Evolutionary conservation across 1,140 invertebrate genomes (phyloP), one percentile per base, ranked within the genome.

Genomic region (Heterodera carotae): DNA sequence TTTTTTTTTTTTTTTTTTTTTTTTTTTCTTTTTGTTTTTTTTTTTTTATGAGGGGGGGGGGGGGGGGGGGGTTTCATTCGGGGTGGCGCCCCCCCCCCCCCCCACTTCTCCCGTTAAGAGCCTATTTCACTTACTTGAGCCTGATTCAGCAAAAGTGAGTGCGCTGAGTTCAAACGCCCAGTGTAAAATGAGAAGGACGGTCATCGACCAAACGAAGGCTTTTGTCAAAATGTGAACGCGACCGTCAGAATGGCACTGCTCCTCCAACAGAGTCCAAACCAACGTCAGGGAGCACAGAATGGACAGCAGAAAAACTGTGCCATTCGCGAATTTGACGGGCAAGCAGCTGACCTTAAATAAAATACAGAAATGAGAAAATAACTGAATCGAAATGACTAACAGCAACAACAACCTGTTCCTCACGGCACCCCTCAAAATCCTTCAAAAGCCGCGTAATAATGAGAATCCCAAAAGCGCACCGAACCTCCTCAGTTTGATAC

Each of bases 341-440:
- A 62, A 2, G n/a, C 72, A 74, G 12, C 33, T 12, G 5, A 74
- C 71, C 56, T 77, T 43, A 36, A n/a, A 43, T 29, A 12, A 29
- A 33, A 12, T n/a, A n/a, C n/a, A n/a, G n/a, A n/a, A n/a, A 56
- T 22, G 0, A 22, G 15, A 4, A 18, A 39, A 22, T 22, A 56
- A 56, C 48, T 18, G 5, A 56, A 56, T 22, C 29, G 7, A 29
- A 33, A 27, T 33, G 76, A 69, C 15, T 36, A 25, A 56, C 12
- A 18, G 15, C 15, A 43, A 48, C 33, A 3, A 56, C 29, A 60
- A 81, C 68, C 31, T 76, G 80, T 36, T 81, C 80, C 64, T 81
- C 80, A 12, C 80, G 72, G 18, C 80, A 81, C 22, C 48, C 27
- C 53, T 81, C 79, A 56, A 80, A 81, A 8, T 27, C 33, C 31